These are phyloP conservation scores for Aporrectodea caliginosa DNA, from an alignment of 1,140 invertebrate genomes.

Conservation along the genomic window DNA sequence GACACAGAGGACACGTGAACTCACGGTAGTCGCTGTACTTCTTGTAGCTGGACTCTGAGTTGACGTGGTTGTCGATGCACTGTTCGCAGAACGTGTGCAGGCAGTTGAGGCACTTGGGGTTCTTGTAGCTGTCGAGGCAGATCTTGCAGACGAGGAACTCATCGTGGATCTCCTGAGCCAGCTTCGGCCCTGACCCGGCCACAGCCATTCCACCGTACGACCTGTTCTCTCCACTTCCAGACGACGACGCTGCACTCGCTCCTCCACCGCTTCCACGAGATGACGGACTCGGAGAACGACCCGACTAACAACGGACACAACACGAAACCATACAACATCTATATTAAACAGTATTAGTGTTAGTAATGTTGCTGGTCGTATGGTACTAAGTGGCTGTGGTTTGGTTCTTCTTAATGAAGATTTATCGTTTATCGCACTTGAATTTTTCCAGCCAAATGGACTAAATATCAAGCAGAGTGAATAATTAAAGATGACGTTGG, in stretches of 20 bases:
- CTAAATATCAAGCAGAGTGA: too few species aligned
- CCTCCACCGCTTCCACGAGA: neutral
- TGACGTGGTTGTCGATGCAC: conserved; percentile 61
- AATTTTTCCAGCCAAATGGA: too few species aligned
- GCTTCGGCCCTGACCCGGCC: conserved; percentile 17
- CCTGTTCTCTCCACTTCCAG: too few species aligned
- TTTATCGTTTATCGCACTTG: too few species aligned
- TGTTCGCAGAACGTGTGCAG: conserved; percentile 88
- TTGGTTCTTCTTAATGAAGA: too few species aligned
- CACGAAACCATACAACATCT: too few species aligned
- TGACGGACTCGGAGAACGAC: neutral
- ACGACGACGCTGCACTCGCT: neutral
- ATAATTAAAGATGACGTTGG: too few species aligned
- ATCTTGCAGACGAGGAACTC: conserved; percentile 53
- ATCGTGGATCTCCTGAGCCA: conserved; percentile 30
- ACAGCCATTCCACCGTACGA: too few species aligned
- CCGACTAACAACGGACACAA: too few species aligned
- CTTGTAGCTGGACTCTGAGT: conserved; percentile 53
- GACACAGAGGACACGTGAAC: conserved; percentile 57
- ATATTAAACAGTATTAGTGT: too few species aligned
- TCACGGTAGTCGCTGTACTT: conserved; percentile 56
- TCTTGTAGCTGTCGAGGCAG: conserved; percentile 46
- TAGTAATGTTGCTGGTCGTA: too few species aligned
- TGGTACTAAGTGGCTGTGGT: too few species aligned
- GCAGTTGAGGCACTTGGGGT: conserved; percentile 79